These are phyloP conservation scores for Ptilodon capucinus DNA, from an alignment of 2,888 invertebrate species.

Conservation along the genomic window DNA sequence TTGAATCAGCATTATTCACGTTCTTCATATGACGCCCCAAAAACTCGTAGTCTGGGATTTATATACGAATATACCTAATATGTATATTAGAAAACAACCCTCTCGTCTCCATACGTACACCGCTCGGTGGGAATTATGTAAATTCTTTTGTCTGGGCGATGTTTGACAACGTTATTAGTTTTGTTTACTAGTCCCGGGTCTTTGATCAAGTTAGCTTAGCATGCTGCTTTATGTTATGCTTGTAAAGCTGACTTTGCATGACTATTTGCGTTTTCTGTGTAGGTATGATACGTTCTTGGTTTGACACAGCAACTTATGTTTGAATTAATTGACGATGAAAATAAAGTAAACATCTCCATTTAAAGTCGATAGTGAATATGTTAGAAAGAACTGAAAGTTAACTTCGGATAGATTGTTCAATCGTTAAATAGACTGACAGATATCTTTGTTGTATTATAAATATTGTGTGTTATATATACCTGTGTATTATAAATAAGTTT, in stretches of 20 bases:
- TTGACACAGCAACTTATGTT: no score
- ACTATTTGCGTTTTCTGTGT: not conserved
- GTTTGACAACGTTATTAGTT: constrained; percentile 30
- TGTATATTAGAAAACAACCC: not conserved
- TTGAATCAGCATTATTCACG: not conserved
- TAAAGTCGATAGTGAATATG: no score
- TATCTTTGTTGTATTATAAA: no score
- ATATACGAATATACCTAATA: not conserved
- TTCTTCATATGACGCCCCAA: not conserved
- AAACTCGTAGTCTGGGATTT: not conserved
- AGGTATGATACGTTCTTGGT: no score
- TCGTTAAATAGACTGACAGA: no score
- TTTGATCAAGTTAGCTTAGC: constrained; percentile 15
- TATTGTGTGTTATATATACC: no score
- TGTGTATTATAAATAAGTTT: no score
- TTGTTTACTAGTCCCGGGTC: constrained; percentile 16
- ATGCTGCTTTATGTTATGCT: not conserved
- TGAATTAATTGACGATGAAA: no score
- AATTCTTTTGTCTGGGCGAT: constrained; percentile 19
- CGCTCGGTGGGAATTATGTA: constrained; percentile 20
- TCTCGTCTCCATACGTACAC: not conserved
- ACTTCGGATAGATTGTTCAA: no score
- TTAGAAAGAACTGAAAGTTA: no score
- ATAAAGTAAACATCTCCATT: no score
- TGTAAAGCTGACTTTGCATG: not conserved